These are phyloP conservation scores for Brachylomia viminalis DNA, from an alignment of 2,888 invertebrate species.

Conservation along the genomic window DNA sequence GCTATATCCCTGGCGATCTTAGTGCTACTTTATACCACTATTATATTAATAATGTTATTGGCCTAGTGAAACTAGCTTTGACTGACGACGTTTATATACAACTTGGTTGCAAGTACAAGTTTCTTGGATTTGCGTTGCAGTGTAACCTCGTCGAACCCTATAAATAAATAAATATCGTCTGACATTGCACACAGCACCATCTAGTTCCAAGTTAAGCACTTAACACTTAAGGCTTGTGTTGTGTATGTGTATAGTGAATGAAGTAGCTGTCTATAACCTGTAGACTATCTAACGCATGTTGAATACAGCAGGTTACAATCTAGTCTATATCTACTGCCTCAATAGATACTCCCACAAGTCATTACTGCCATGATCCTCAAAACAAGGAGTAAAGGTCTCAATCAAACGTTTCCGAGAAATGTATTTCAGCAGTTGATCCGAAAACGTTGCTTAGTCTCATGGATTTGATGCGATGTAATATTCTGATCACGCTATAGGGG, in stretches of 20 bases:
- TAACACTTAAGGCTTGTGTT: too few species aligned
- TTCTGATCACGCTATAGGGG: conserved; percentile 48
- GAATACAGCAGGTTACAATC: neutral
- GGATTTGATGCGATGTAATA: conserved; percentile 27
- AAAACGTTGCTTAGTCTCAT: neutral
- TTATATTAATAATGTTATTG: neutral
- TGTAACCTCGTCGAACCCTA: neutral
- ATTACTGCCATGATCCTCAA: neutral
- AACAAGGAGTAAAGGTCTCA: neutral
- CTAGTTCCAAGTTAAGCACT: too few species aligned
- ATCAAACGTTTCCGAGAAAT: conserved; percentile 7
- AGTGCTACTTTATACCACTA: neutral
- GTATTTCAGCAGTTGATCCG: neutral
- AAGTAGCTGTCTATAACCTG: neutral
- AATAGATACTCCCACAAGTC: neutral
- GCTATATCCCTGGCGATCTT: neutral
- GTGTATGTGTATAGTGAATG: neutral
- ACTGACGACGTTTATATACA: neutral
- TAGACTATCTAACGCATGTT: too few species aligned
- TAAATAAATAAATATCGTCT: too few species aligned
- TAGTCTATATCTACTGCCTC: neutral
- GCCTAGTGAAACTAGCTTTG: neutral
- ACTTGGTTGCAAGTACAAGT: neutral
- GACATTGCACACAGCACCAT: too few species aligned
- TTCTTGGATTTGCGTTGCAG: neutral